Percentiles rank a stretch among this genome's conserved stretches.
Conservation (phyloP, 2,113 vertebrate genomes). For the Sardina pilchardus region DNA sequence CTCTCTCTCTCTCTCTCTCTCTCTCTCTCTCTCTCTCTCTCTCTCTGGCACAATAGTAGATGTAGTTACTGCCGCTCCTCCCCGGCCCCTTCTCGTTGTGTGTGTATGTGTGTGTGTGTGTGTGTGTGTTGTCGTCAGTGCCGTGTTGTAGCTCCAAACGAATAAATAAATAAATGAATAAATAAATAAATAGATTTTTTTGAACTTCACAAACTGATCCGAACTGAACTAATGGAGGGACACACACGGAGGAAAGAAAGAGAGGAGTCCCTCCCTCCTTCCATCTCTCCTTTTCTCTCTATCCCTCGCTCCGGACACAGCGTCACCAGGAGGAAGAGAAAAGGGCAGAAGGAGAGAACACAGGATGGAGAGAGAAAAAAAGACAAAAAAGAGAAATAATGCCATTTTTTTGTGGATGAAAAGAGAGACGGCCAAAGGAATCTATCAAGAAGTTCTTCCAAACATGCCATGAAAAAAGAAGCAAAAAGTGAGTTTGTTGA, state of each 20-base stretch:
- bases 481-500: conserved; percentile 48
- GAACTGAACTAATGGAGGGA: conserved; percentile 49
- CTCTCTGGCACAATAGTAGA: conserved; percentile 68
- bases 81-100: conserved; percentile 62
- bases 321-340: not conserved
- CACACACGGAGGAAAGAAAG: not conserved
- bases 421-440: conserved; percentile 57
- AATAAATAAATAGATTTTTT: conserved; percentile 41
- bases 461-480: conserved; percentile 56
- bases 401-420: conserved; percentile 64
- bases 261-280: conserved; percentile 53
- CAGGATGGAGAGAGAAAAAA: conserved; percentile 52
- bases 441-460: conserved; percentile 65
- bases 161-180: conserved; percentile 34
- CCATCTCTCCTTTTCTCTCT: not conserved
- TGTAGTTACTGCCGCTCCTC: conserved; percentile 38
- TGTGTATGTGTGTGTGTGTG: conserved; percentile 70
- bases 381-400: conserved; percentile 59
- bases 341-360: conserved; percentile 56
- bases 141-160: conserved; percentile 73
- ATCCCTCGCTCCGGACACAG: not conserved
- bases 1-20: conserved; percentile 22
- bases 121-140: conserved; percentile 72
- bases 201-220: not conserved
- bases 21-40: not conserved